Evolutionary conservation across 2,888 invertebrate species (phyloP).

Genomic region (Tachystola acroxantha): DNA sequence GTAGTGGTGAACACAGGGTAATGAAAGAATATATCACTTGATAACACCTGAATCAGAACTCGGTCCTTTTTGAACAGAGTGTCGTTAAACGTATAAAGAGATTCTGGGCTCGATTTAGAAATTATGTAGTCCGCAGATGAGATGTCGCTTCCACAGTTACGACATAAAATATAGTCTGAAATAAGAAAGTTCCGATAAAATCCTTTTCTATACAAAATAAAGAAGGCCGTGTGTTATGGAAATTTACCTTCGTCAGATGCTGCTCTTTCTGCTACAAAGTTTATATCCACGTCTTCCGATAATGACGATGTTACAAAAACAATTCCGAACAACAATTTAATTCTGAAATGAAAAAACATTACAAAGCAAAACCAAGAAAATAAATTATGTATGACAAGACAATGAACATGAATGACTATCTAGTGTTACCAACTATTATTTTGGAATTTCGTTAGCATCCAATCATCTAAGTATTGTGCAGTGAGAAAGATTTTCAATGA

Average conservation of each 20-base stretch:
- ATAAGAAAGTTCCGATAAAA: slow-evolving; percentile 11
- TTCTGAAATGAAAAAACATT: not conserved
- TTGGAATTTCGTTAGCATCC: no score
- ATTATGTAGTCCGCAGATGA: slow-evolving; percentile 33
- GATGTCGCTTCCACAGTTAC: slow-evolving; percentile 42
- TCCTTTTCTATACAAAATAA: not conserved
- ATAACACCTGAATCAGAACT: slow-evolving; percentile 43
- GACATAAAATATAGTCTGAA: slow-evolving; percentile 50
- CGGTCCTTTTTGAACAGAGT: slow-evolving; percentile 38
- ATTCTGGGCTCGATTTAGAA: slow-evolving; percentile 30
- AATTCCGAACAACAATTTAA: not conserved
- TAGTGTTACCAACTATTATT: no score
- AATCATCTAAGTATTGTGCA: no score
- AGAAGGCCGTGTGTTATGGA: no score
- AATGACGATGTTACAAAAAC: not conserved
- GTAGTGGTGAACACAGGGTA: slow-evolving; percentile 41
- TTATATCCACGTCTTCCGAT: not conserved
- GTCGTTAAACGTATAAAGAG: slow-evolving; percentile 39
- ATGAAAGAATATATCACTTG: slow-evolving; percentile 33
- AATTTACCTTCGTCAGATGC: not conserved
- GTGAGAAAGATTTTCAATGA: no score
- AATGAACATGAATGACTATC: no score
- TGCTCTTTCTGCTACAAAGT: not conserved
- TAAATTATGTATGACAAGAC: not conserved
- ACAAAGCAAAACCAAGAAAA: not conserved